These are phyloP conservation scores for Microplitis demolitor DNA, from an alignment of 1,140 invertebrate genomes.

Conservation along the genomic window DNA sequence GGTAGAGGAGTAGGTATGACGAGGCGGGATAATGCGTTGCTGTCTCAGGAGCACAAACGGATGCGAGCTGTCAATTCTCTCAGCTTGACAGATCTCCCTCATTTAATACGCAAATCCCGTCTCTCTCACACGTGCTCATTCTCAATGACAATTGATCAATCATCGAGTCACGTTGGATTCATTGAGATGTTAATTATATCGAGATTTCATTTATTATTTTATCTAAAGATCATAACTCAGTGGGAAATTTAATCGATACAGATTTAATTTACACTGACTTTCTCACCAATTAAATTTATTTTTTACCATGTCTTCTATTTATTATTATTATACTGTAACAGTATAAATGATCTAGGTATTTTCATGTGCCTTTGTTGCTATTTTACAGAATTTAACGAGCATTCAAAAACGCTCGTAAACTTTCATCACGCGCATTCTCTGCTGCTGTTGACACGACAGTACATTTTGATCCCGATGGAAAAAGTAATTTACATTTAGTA, in stretches of 20 bases:
- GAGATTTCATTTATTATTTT: too few relatives aligned
- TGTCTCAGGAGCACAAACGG: neutral
- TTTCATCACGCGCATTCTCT: neutral
- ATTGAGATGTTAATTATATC: too few relatives aligned
- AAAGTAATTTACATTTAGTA: neutral
- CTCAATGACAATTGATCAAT: neutral
- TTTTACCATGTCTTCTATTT: too few relatives aligned
- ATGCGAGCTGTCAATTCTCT: slow-evolving; percentile 15
- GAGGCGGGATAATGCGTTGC: neutral
- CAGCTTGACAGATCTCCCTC: slow-evolving; percentile 2
- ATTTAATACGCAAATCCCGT: neutral
- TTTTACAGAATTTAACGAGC: neutral
- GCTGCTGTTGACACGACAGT: neutral
- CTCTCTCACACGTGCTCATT: neutral
- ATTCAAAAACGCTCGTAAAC: neutral
- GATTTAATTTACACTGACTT: too few relatives aligned
- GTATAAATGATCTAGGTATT: too few relatives aligned
- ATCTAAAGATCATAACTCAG: too few relatives aligned
- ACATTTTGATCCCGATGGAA: neutral
- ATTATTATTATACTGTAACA: too few relatives aligned
- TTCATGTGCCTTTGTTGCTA: neutral
- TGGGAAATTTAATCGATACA: too few relatives aligned
- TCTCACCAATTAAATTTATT: too few relatives aligned
- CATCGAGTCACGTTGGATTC: neutral
- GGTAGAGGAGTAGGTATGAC: neutral